Evolutionary conservation across 2,797 vertebrate genomes (phyloP), one percentile per base, ranked within the genome.

Genomic region (Geotrypetes seraphini): DNA sequence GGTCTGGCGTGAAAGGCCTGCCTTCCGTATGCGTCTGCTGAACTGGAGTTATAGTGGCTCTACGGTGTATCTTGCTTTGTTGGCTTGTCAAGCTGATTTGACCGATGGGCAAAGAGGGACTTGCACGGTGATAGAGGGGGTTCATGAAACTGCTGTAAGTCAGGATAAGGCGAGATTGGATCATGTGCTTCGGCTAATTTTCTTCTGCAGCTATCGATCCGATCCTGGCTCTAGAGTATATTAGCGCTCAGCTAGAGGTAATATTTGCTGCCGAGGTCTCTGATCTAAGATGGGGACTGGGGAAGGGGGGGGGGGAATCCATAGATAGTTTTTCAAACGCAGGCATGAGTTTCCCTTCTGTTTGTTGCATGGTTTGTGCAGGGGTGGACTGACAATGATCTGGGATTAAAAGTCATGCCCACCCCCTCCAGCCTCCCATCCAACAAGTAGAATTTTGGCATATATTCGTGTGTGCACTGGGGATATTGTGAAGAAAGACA

Each of bases 261-360:
- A 79, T 83, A 79, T 83, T 79, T 78, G 78, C 75, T 73, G 74
- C 68, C 28, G 40, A 34, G 70, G 73, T 76, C 60, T 68, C 78
- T 79, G 78, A 83, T 79, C 78, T 71, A 67, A 79, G 69, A 76
- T 67, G 37, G 62, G 62, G n/a, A n/a, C n/a, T n/a, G n/a, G n/a
- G n/a, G n/a, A n/a, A n/a, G n/a, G 72, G n/a, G n/a, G n/a, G n/a
- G n/a, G 72, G 76, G 71, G 73, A 66, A 78, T 78, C 76, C 68
- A 74, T 74, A 79, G 71, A 75, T 81, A 81, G 83, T 83, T 83
- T 79, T 79, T 79, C 75, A 71, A 77, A 79, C 75, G 75, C 72
- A 75, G 52, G 64, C 66, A 66, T 68, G 73, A 54, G 63, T 60
- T 75, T 75, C 45, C 56, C 57, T 76, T 72, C 76, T 71, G 78